Evolutionary conservation across 2,797 vertebrate species (phyloP).

Genomic region (Anguilla marmorata): DNA sequence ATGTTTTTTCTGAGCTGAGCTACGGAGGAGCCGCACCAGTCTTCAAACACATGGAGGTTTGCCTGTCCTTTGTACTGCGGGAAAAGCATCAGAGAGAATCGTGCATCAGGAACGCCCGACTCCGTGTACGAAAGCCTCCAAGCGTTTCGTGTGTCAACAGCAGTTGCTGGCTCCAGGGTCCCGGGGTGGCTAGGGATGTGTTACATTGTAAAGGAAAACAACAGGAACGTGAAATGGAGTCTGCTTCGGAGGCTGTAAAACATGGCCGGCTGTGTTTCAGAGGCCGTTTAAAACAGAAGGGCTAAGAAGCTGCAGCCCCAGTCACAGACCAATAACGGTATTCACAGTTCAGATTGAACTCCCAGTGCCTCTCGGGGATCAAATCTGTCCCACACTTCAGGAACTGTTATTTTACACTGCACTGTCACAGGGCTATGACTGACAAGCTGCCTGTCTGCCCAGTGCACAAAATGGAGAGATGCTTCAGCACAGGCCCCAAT

Average conservation of each 20-base stretch:
- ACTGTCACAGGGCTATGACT: neutral
- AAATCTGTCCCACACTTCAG: neutral
- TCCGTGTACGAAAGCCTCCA: too few species aligned
- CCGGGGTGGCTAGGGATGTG: neutral
- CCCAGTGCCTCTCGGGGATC: neutral
- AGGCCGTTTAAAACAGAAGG: neutral
- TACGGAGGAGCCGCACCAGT: constrained; percentile 93
- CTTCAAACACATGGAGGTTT: constrained; percentile 96
- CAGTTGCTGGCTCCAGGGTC: neutral
- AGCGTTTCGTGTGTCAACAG: neutral
- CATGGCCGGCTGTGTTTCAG: neutral
- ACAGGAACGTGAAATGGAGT: neutral
- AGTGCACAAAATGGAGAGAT: neutral
- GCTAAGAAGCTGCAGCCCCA: neutral
- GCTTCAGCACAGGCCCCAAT: neutral
- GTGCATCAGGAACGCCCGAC: neutral
- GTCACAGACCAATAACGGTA: neutral
- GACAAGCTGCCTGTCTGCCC: neutral
- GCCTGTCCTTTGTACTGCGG: constrained; percentile 89
- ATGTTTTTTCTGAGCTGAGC: constrained; percentile 89
- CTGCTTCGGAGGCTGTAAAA: neutral
- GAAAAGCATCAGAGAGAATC: neutral
- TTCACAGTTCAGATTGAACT: neutral
- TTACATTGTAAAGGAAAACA: neutral
- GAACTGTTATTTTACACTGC: neutral